Percentiles rank a stretch among this genome's conserved stretches.
These are phyloP conservation scores for Sisyra terminalis DNA, from an alignment of 2,888 invertebrate species.

Conservation along the genomic window DNA sequence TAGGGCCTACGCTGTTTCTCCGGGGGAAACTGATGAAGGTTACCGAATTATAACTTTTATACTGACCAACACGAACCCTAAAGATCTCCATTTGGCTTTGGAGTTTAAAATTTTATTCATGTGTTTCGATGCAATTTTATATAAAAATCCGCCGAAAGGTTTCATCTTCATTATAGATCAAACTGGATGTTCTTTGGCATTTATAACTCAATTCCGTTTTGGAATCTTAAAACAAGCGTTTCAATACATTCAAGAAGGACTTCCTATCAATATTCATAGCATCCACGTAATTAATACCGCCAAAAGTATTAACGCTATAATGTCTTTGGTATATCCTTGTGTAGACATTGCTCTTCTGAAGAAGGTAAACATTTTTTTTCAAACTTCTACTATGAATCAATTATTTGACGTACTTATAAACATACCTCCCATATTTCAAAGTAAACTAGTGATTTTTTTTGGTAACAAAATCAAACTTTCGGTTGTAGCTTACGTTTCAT, in stretches of 20 bases:
- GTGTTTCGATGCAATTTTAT: slow-evolving; percentile 31
- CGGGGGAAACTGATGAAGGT: slow-evolving; percentile 38
- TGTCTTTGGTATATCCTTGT: slow-evolving; percentile 28
- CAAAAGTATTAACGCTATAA: slow-evolving; percentile 30
- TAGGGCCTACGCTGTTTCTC: slow-evolving; percentile 39
- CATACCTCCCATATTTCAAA: background rate
- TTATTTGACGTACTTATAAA: no score
- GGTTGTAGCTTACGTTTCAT: slow-evolving; percentile 41
- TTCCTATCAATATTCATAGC: slow-evolving; percentile 45
- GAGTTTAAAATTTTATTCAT: slow-evolving; percentile 30
- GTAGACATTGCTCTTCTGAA: slow-evolving; percentile 28
- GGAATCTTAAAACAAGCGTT: slow-evolving; percentile 40
- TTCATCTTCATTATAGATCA: slow-evolving; percentile 52
- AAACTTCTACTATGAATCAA: no score
- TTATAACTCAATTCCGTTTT: slow-evolving; percentile 16
- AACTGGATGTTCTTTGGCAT: slow-evolving; percentile 37
- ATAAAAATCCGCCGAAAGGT: slow-evolving; percentile 42
- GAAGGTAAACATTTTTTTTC: slow-evolving; percentile 20
- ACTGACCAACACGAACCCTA: slow-evolving; percentile 35
- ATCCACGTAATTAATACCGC: slow-evolving; percentile 46
- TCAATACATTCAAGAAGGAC: slow-evolving; percentile 45
- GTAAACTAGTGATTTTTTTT: background rate
- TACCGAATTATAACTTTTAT: slow-evolving; percentile 44
- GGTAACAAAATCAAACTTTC: background rate
- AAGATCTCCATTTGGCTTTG: slow-evolving; percentile 38